phyloP scores from a whole-genome alignment of 1,140 invertebrate genomes.

The Drosophila repletoides region DNA sequence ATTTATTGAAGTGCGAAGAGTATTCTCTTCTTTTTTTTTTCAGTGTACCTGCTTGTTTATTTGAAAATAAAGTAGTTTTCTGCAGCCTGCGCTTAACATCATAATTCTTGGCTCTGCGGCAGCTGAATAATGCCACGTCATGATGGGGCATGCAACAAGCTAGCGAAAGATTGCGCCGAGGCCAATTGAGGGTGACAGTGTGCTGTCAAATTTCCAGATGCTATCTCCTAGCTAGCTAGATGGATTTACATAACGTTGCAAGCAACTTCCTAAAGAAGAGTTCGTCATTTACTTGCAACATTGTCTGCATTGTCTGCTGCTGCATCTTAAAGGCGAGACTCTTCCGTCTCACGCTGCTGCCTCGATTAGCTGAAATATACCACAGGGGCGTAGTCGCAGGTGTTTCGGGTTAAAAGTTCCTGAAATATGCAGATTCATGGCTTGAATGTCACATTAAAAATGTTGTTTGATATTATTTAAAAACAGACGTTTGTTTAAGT shows the following conservation, averaged over 20 bases:
- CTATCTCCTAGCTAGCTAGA: not conserved
- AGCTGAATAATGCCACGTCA: conserved; percentile 64
- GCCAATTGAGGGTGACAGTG: not conserved
- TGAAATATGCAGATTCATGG: too few species aligned
- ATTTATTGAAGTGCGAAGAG: too few species aligned
- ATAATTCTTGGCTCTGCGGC: conserved; percentile 57
- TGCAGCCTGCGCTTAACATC: conserved; percentile 63
- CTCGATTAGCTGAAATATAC: conserved; percentile 34
- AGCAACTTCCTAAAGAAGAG: too few species aligned
- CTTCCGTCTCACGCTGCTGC: conserved; percentile 13
- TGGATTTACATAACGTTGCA: conserved; percentile 22
- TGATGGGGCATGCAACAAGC: conserved; percentile 8
- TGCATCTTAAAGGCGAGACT: not conserved
- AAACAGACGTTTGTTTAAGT: too few species aligned
- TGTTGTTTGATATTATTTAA: too few species aligned
- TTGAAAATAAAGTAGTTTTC: conserved; percentile 73
- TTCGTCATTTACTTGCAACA: too few species aligned
- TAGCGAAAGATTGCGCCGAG: not conserved
- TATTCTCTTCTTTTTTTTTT: too few species aligned
- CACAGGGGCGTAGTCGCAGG: too few species aligned
- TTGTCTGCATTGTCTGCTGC: not conserved
- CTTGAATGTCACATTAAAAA: too few species aligned
- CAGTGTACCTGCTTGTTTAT: too few species aligned
- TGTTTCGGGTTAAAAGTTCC: too few species aligned
- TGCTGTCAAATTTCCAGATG: conserved; percentile 13